Conservation (phyloP, 35 echinoderm and acorn worm genomes). For the Ophiothrix spiculata region DNA sequence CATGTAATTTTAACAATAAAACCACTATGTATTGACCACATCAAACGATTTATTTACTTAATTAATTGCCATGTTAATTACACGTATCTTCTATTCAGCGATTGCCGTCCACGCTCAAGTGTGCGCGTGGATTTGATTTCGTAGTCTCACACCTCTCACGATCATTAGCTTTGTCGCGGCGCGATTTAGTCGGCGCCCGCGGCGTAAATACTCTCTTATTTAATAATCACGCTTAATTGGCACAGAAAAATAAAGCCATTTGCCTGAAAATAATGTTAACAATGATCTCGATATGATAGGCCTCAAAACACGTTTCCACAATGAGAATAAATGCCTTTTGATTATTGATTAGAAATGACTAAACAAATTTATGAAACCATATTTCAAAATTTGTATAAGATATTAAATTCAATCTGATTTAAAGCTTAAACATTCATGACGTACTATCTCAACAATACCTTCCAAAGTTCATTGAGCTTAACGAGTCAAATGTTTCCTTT, state of each 20-base stretch:
- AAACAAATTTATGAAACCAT: neutral
- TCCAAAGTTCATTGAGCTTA: neutral
- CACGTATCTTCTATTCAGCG: no score
- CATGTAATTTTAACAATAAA: no score
- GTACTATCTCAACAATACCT: neutral
- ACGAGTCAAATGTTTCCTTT: neutral
- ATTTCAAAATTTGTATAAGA: neutral
- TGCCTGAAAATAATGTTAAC: neutral
- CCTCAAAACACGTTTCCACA: neutral
- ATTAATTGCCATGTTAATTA: slow-evolving; percentile 1
- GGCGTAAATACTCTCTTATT: neutral
- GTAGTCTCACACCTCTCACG: neutral
- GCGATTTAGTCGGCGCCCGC: neutral
- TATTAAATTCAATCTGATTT: slow-evolving; percentile 8
- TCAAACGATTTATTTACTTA: neutral
- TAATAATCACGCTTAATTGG: slow-evolving; percentile 4
- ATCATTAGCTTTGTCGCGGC: neutral
- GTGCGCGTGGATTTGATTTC: neutral
- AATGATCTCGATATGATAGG: slow-evolving; percentile 2
- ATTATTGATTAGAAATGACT: neutral
- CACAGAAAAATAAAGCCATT: neutral
- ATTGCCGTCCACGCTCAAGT: no score
- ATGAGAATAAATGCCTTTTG: neutral
- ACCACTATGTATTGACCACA: no score
- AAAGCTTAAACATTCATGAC: neutral